These are phyloP conservation scores for Drosophila truncata DNA, from an alignment of 1,140 invertebrate genomes.

Conservation along the genomic window DNA sequence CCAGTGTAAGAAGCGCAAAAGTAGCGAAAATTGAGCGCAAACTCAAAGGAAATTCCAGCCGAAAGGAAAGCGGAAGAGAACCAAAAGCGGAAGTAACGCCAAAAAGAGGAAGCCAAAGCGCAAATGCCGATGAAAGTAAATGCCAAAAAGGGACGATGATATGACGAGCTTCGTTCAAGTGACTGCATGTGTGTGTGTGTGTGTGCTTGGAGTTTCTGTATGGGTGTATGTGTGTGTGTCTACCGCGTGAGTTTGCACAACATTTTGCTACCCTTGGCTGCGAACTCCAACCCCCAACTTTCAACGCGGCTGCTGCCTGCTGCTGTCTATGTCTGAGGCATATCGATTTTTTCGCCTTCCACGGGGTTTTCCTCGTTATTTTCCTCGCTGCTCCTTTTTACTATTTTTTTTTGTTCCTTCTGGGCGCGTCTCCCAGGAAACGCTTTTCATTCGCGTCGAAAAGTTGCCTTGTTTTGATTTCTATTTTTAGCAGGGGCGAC, in stretches of 20 bases:
- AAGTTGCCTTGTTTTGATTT: slow-evolving; percentile 59
- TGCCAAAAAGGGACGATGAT: slow-evolving; percentile 61
- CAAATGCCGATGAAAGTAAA: slow-evolving; percentile 70
- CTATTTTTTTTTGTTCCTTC: slow-evolving; percentile 37
- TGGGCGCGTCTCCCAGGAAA: slow-evolving; percentile 68
- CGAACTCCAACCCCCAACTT: slow-evolving; percentile 53
- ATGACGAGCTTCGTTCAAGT: slow-evolving; percentile 23
- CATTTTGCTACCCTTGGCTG: slow-evolving; percentile 78
- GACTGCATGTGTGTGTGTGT: slow-evolving; percentile 18
- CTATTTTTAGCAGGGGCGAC: slow-evolving; percentile 49
- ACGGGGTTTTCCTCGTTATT: slow-evolving; percentile 33
- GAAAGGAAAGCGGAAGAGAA: slow-evolving; percentile 62
- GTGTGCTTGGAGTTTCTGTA: slow-evolving; percentile 11
- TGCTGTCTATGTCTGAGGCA: slow-evolving; percentile 75
- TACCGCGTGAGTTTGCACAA: slow-evolving; percentile 67
- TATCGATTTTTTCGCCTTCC: slow-evolving; percentile 79
- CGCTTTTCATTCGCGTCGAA: slow-evolving; percentile 52
- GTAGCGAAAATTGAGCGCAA: slow-evolving; percentile 81
- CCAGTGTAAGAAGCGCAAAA: slow-evolving; percentile 74
- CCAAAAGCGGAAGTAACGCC: slow-evolving; percentile 55
- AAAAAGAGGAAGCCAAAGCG: slow-evolving; percentile 57
- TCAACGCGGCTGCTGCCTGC: slow-evolving; percentile 36
- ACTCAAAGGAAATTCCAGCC: slow-evolving; percentile 53
- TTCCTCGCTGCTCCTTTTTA: slow-evolving; percentile 8
- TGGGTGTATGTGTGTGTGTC: slow-evolving; percentile 31